Percentiles rank a stretch among this genome's conserved stretches.
Conservation (phyloP, 2,888 invertebrate species). For the Cinara cedri region DNA sequence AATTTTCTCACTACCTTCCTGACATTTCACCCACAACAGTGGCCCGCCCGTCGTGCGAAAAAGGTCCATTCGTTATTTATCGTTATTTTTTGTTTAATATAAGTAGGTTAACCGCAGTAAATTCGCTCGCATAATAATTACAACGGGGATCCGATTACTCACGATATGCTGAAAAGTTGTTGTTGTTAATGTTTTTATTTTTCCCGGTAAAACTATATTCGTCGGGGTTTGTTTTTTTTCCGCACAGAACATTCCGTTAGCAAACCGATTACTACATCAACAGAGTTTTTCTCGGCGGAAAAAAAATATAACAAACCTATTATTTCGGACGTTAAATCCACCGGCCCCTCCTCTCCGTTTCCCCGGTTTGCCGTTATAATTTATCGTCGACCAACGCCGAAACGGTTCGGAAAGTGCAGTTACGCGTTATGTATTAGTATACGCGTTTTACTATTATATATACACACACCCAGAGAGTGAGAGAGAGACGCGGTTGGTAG, state of each 20-base stretch:
- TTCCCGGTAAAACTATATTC: background rate
- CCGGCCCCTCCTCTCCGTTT: too few species aligned
- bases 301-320: constrained; percentile 9
- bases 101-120: too few species aligned
- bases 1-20: too few species aligned
- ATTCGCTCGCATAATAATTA: background rate
- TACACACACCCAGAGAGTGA: too few species aligned
- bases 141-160: background rate
- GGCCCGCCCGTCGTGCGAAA: too few species aligned
- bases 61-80: too few species aligned
- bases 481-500: background rate
- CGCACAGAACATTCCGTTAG: constrained; percentile 19
- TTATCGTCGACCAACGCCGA: constrained; percentile 26
- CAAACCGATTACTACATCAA: constrained; percentile 46
- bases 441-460: too few species aligned
- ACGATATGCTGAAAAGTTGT: constrained; percentile 4
- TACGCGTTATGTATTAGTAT: constrained; percentile 19
- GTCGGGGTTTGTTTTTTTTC: constrained; percentile 1
- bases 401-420: constrained; percentile 37
- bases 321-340: constrained; percentile 39
- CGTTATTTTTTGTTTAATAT: too few species aligned
- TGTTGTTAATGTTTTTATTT: constrained; percentile 25
- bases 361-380: constrained; percentile 43
- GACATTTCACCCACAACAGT: too few species aligned
- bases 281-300: constrained; percentile 28